phyloP scores from a whole-genome alignment of 1,140 invertebrate genomes.

The Nasonia giraulti region DNA sequence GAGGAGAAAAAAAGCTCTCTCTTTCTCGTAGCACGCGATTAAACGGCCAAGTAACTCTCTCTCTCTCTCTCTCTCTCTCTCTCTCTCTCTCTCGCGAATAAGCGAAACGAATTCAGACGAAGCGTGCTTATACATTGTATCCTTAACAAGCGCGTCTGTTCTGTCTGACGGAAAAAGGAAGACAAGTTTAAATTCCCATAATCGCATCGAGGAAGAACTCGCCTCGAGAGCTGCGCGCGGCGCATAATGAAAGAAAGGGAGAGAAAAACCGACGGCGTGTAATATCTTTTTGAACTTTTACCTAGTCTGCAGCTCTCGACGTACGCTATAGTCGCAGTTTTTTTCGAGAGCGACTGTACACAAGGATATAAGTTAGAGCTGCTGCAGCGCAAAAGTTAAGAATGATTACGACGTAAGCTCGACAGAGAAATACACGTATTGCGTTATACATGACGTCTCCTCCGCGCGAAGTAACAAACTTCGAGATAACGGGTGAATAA shows the following conservation, averaged over 20 bases:
- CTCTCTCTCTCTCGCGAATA: background rate
- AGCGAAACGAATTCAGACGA: constrained; percentile 10
- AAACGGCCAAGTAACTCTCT: background rate
- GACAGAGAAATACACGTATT: background rate
- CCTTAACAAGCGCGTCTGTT: constrained; percentile 1
- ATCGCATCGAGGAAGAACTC: constrained; percentile 32
- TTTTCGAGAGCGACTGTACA: background rate
- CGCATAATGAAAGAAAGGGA: constrained; percentile 6
- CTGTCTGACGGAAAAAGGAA: background rate
- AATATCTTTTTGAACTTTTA: background rate
- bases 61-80: too few species aligned
- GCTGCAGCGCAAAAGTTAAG: background rate
- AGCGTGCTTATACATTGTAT: constrained; percentile 6
- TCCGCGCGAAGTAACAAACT: background rate
- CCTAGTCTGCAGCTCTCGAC: background rate
- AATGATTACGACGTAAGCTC: background rate
- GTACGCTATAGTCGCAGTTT: background rate
- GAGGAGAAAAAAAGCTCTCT: constrained; percentile 11
- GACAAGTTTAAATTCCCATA: constrained; percentile 29
- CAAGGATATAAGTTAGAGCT: background rate
- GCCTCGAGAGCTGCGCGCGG: background rate
- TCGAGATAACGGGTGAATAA: background rate
- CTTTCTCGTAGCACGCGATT: background rate
- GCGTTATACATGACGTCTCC: background rate
- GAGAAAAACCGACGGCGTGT: background rate